Evolutionary conservation across 2,113 vertebrate species (phyloP).

Genomic region (Guaruba guarouba): DNA sequence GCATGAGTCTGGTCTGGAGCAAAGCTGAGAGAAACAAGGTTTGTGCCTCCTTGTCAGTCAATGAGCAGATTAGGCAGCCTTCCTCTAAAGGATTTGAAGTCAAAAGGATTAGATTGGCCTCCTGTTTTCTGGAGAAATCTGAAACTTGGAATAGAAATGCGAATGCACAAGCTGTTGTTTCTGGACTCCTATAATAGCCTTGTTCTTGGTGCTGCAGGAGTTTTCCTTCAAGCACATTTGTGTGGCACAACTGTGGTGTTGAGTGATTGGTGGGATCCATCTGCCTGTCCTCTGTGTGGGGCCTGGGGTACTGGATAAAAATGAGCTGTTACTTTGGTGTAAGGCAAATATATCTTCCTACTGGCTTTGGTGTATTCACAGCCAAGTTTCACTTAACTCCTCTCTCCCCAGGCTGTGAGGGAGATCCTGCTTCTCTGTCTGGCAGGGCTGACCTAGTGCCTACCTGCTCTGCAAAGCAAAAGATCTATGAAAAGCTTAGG

Average conservation of each 20-base stretch:
- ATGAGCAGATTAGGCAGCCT: neutral
- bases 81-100: neutral
- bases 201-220: neutral
- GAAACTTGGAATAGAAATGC: conserved; percentile 7
- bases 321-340: neutral
- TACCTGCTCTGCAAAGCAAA: neutral
- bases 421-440: neutral
- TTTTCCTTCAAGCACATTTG: conserved; percentile 4
- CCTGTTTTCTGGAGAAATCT: conserved; percentile 10
- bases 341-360: neutral
- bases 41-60: neutral
- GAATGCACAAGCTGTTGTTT: conserved; percentile 50
- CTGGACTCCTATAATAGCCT: conserved; percentile 1
- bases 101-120: neutral
- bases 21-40: neutral
- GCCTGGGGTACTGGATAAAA: neutral
- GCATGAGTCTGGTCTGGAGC: neutral
- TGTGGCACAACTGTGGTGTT: neutral
- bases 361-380: neutral
- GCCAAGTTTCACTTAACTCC: neutral
- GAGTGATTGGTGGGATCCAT: conserved; percentile 1
- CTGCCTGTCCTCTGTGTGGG: neutral
- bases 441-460: neutral
- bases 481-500: neutral
- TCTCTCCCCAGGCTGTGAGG: rapidly evolving